Conservation (phyloP, 2,888 invertebrate genomes). For the Drosophila kanekoi region DNA sequence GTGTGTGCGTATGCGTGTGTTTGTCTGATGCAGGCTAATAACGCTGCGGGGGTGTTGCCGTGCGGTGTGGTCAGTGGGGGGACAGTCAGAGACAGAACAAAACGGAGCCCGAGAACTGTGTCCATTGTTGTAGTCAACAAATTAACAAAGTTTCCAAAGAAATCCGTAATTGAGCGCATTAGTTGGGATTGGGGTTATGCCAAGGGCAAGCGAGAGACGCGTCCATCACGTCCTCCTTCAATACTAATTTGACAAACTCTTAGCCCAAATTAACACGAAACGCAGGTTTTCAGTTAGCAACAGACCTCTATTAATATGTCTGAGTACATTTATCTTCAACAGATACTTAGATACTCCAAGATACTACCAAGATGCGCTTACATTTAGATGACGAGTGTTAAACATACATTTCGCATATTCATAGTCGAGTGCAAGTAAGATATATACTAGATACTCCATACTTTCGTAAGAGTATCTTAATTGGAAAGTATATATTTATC, state of each 20-base stretch:
- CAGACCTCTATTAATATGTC: neutral
- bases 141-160: slow-evolving; percentile 76
- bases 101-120: slow-evolving; percentile 1
- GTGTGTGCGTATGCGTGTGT: slow-evolving; percentile 19
- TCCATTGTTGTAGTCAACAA: slow-evolving; percentile 73
- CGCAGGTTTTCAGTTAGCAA: neutral
- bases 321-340: slow-evolving; percentile 4
- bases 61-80: slow-evolving; percentile 40
- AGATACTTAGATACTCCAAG: neutral
- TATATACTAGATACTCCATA: too few species aligned
- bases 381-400: neutral
- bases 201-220: slow-evolving; percentile 24
- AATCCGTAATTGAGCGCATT: slow-evolving; percentile 71
- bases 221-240: slow-evolving; percentile 54
- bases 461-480: too few species aligned
- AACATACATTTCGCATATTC: neutral
- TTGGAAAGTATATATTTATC: too few species aligned
- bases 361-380: neutral
- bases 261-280: slow-evolving; percentile 52
- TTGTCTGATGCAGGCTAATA: slow-evolving; percentile 57
- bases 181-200: slow-evolving; percentile 37
- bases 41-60: slow-evolving; percentile 60
- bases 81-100: slow-evolving; percentile 17
- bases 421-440: neutral
- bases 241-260: slow-evolving; percentile 71